Evolutionary conservation across 2,888 invertebrate genomes (phyloP), one percentile per base, ranked within the genome.

Genomic region (Polydrusus cervinus): DNA sequence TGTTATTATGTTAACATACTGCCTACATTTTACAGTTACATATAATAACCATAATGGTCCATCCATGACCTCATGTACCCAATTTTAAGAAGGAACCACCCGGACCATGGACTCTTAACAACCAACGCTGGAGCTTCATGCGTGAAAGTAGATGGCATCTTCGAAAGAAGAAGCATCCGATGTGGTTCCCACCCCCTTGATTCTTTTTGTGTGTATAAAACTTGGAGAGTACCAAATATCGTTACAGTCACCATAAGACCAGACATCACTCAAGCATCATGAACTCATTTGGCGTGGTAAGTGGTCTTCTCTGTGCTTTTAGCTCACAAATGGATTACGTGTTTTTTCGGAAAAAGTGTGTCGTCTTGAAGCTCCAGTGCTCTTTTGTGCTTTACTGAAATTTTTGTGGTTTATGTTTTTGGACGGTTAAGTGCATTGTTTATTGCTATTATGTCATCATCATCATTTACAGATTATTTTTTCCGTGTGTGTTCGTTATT

Each of bases 241-340:
- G 79, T 79, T 82, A 87, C 87, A 87, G 86, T 87, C 86, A 86
- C 86, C 86, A 86, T 84, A 81, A 82, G 84, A 84, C 85, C 86
- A 85, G 84, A 81, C 84, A 84, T 81, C 84, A 81, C 77, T 78
- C 83, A 86, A 86, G 86, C 87, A 87, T 86, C 87, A 87, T 88
- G 88, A 87, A 87, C 84, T 85, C 86, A 82, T 86, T 84, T 83
- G 85, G 86, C 85, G 87, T 87, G 87, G 87, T 87, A 87, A 87
- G 87, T 84, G 82, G 78, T 79, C 78, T 69, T 75, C 10, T 49
- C 14, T 71, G 60, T 70, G 71, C 75, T 75, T 74, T 65, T 38
- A 18, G 11, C 66, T 45, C 45, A 9, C 47, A 69, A 57, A 82
- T 80, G 82, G 81, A 82, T 81, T 81, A 81, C 81, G 82, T 80